Conservation (phyloP, 2,797 vertebrate species). For the Arctocebus calabarensis region DNA sequence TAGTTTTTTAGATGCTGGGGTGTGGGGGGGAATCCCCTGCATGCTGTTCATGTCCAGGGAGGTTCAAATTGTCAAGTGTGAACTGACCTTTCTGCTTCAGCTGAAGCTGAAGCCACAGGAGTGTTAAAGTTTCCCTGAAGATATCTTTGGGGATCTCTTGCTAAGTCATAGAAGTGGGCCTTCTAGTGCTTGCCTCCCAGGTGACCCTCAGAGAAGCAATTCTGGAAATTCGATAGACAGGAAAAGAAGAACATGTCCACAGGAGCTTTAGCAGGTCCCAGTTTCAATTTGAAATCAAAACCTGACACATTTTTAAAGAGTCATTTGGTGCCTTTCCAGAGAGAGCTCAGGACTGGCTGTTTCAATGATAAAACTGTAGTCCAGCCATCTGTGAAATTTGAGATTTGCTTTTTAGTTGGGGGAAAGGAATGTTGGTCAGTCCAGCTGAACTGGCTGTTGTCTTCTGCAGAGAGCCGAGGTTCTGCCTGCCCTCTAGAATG, state of each 20-base stretch:
- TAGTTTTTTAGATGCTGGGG: background rate
- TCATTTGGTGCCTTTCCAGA: background rate
- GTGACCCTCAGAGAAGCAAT: background rate
- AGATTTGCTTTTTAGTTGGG: background rate
- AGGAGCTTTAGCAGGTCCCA: background rate
- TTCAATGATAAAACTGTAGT: background rate
- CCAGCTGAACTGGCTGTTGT: background rate
- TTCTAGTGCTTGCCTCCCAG: background rate
- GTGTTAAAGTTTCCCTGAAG: background rate
- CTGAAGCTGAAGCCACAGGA: fast-evolving
- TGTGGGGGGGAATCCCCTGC: background rate
- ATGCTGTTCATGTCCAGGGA: background rate
- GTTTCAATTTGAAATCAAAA: conserved; percentile 34
- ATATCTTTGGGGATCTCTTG: background rate
- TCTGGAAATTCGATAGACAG: background rate
- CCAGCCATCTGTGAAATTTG: background rate
- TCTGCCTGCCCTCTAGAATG: background rate
- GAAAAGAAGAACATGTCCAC: background rate
- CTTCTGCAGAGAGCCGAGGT: background rate
- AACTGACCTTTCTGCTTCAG: background rate
- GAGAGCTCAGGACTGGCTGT: background rate
- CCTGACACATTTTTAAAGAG: background rate
- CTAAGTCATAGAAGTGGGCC: background rate
- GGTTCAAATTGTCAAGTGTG: conserved; percentile 46
- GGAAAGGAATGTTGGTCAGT: background rate